A percentile compares a stretch with the other conserved stretches of the same genome.
These are phyloP conservation scores for Poecilia gillii DNA, from an alignment of 2,797 vertebrate species.

Conservation along the genomic window DNA sequence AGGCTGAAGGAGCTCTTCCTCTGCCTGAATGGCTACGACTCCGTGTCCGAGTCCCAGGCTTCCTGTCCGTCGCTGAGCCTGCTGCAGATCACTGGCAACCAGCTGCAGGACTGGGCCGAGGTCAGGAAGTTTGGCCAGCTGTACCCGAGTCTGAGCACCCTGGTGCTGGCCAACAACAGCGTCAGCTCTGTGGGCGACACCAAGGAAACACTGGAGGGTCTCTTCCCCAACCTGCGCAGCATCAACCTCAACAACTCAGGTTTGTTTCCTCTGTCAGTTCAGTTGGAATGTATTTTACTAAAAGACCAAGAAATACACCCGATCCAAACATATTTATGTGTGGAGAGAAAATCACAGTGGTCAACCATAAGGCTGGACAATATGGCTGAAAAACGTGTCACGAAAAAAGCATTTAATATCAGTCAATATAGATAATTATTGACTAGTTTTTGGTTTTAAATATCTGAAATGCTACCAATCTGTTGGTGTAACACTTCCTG, in stretches of 20 bases:
- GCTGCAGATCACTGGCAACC: constrained; percentile 98
- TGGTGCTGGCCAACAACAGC: constrained; percentile 94
- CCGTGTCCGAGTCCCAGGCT: constrained; percentile 86
- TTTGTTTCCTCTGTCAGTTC: constrained; percentile 51
- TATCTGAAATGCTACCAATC: too few species aligned
- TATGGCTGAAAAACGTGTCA: too few species aligned
- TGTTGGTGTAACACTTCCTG: too few species aligned
- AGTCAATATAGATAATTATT: too few species aligned
- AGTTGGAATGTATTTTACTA: too few species aligned
- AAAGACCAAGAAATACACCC: too few species aligned
- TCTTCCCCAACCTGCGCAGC: constrained; percentile 92
- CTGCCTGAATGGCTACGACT: constrained; percentile 94
- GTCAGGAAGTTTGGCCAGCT: constrained; percentile 92
- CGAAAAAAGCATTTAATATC: too few species aligned
- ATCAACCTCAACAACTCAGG: constrained; percentile 98
- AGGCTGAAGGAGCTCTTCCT: constrained; percentile 98
- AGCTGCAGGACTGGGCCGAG: constrained; percentile 92
- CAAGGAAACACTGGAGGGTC: constrained; percentile 83
- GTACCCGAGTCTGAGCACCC: constrained; percentile 89
- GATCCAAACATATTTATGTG: too few species aligned
- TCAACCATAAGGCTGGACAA: too few species aligned
- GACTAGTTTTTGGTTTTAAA: too few species aligned
- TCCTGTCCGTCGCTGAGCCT: constrained; percentile 91
- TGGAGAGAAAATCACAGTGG: too few species aligned
- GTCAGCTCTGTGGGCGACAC: constrained; percentile 87